Evolutionary conservation across 2,797 vertebrate genomes (phyloP), one percentile per base, ranked within the genome.

Genomic region (Coregonus ussuriensis): DNA sequence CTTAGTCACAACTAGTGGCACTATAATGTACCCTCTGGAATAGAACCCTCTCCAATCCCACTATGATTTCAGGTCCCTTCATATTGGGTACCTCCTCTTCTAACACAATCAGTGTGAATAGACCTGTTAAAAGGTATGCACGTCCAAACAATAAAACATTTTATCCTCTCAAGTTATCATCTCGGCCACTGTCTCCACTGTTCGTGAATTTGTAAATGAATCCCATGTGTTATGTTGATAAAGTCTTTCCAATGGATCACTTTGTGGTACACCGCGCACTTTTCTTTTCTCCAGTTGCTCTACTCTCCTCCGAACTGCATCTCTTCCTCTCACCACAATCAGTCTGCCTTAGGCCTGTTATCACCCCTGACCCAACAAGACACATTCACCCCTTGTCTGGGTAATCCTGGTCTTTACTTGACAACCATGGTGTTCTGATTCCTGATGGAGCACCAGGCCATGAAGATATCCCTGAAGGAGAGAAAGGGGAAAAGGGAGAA

Each of bases 401-500:
- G 41, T 21, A 15, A 29, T 9, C 54, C 74, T 35, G 77, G 16
- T 74, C 33, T 74, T 92, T 91, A 96, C 85, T 97, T 97, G 68
- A 97, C 96, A 56, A 94, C 92, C 31, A 92, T 91, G 75, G 95
- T 87, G 82, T 76, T 93, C 84, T 95, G 93, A 83, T 87, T 95
- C 87, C 93, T 93, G 82, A 96, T 93, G 53, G 95, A 95, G 85
- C 96, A 93, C 96, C 96, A 97, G 5, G 95, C 93, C 87, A 91
- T 89, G 88, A 97, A 97, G 33, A 96, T 91, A 52, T 96, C 94
- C 82, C 96, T 97, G 91, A 15, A 81, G 88, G 37, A 56, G 29
- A 75, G 16, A 77, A 15, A 65, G 80, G 25, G 3, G 16, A 18
- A 7, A 31, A 56, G 35, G 9, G 41, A 71, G 18, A 72, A 15